Base-by-base conservation (phyloP, 2,888 invertebrate genomes). In the Monopis laevigella region DNA sequence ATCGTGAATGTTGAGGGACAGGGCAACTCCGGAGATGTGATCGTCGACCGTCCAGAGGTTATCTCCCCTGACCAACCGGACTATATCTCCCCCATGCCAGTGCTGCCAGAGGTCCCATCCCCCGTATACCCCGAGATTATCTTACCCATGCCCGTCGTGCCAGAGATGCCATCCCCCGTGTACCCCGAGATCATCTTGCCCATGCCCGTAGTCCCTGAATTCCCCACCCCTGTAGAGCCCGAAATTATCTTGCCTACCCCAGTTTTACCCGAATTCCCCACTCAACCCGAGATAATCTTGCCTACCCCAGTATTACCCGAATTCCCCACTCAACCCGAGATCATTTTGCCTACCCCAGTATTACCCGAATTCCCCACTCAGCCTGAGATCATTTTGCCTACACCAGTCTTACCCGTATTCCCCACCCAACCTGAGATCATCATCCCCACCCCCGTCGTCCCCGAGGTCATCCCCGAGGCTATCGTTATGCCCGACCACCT, bases 1-100 rank as follows among this genome's bases (percentile, higher is more conserved):
- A 56, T 65, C 46, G 57, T 69, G 26, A 67, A 66, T 50, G 48
- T 66, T n/a, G 56, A 62, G 27, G 56, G 55, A 12, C 52, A 52
- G 17, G 44, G 43, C 19, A 46, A 12, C 28, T 18, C 35, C 27
- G 43, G 48, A 17, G 45, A 53, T 18, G 46, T 48, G 14, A 47
- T 43, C 16, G 14, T 46, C 35, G 46, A 44, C 26, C 36, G 41
- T 40, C 46, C 46, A 8, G 16, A 11, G 3, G 14, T 43, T 8
- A 5, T 8, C 6, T 7, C 24, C 24, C 24, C 24, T 7, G 24
- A 7, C 6, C 8, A 7, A 5, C 24, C 24, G n/a, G n/a, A n/a
- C n/a, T n/a, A n/a, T n/a, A n/a, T n/a, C n/a, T n/a, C n/a, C n/a
- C n/a, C n/a, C n/a, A 41, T 8, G 7, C 44, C 43, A 2, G 40